These are phyloP conservation scores for Taphrorychus bicolor DNA, from an alignment of 2,888 invertebrate species.

Conservation along the genomic window DNA sequence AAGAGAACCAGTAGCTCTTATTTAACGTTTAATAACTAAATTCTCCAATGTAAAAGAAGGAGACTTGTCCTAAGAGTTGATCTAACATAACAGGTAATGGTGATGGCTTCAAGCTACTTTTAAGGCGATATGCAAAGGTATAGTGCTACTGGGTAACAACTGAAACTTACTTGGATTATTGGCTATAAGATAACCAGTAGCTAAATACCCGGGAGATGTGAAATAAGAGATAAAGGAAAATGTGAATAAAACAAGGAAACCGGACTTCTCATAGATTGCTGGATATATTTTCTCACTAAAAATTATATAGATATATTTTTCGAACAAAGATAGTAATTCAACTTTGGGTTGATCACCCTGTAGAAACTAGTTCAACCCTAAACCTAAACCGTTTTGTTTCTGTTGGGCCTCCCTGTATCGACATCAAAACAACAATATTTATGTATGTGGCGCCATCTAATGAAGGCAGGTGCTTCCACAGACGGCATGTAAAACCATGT, in stretches of 20 bases:
- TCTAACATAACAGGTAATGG: constrained; percentile 30
- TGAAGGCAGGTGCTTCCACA: no score
- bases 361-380: no score
- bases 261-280: not conserved
- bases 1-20: not conserved
- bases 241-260: not conserved
- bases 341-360: no score
- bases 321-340: not conserved
- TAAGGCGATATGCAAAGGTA: constrained; percentile 8
- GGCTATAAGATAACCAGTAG: not conserved
- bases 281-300: not conserved
- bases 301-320: not conserved
- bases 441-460: no score
- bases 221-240: constrained; percentile 6
- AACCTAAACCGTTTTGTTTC: no score
- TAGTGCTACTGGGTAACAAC: not conserved
- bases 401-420: no score
- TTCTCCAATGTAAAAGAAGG: not conserved
- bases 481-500: no score
- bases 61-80: not conserved
- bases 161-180: not conserved
- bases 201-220: not conserved
- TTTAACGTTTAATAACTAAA: constrained; percentile 4
- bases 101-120: constrained; percentile 39
- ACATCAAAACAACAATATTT: no score